phyloP scores from a whole-genome alignment of 2,113 vertebrate genomes.

The Stictonetta naevosa region DNA sequence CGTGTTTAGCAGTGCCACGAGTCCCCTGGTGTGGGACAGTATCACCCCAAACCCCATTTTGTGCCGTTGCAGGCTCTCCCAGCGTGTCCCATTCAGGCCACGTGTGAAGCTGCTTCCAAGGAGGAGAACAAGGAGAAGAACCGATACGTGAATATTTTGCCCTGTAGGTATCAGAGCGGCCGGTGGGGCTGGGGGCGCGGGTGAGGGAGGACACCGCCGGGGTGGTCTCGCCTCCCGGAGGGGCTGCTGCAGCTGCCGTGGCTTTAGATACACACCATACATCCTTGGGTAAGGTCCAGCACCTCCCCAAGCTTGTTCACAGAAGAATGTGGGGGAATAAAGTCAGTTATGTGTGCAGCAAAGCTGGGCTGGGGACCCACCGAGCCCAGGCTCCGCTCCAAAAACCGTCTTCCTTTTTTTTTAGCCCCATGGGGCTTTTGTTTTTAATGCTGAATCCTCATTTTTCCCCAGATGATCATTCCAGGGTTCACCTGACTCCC shows the following conservation, averaged over 20 bases:
- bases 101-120: slow-evolving; percentile 96
- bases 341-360: background rate
- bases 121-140: slow-evolving; percentile 99
- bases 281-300: background rate
- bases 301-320: background rate
- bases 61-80: slow-evolving; percentile 86
- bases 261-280: background rate
- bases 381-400: rapidly evolving
- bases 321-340: background rate
- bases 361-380: background rate
- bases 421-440: background rate
- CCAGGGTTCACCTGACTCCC: slow-evolving; percentile 92
- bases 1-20: rapidly evolving
- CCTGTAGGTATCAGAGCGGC: slow-evolving; percentile 80
- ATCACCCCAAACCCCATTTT: background rate
- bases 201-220: rapidly evolving
- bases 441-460: background rate
- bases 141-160: slow-evolving; percentile 97
- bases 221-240: background rate
- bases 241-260: background rate
- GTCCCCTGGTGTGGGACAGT: background rate
- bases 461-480: slow-evolving; percentile 90
- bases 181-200: rapidly evolving
- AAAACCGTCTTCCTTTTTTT: rapidly evolving
- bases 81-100: slow-evolving; percentile 95